phyloP scores from a whole-genome alignment of 2,888 invertebrate genomes.

The Cabera pusaria region DNA sequence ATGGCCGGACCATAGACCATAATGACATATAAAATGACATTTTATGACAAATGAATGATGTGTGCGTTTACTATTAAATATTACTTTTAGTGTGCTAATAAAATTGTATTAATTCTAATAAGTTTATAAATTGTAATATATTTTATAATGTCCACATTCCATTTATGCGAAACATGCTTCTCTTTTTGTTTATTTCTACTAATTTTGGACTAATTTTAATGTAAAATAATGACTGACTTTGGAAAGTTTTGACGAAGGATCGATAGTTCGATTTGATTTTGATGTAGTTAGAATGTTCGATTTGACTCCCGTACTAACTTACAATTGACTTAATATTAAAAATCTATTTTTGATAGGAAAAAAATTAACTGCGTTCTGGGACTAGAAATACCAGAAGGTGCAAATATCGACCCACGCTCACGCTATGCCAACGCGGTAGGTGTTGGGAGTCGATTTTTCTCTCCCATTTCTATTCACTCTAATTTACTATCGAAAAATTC shows the following conservation, averaged over 20 bases:
- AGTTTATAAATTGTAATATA: constrained; percentile 75
- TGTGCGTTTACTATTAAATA: constrained; percentile 72
- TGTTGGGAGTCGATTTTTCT: too few relatives aligned
- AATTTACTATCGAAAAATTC: too few relatives aligned
- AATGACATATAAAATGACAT: constrained; percentile 49
- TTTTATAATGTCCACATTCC: constrained; percentile 74
- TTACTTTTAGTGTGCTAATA: constrained; percentile 82
- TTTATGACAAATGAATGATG: constrained; percentile 56
- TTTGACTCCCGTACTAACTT: constrained; percentile 4
- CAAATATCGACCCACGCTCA: too few relatives aligned
- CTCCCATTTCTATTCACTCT: too few relatives aligned
- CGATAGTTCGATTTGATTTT: too few relatives aligned
- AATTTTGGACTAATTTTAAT: constrained; percentile 1
- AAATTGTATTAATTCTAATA: constrained; percentile 76
- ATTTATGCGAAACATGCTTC: constrained; percentile 76
- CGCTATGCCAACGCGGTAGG: too few relatives aligned
- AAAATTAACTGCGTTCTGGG: too few relatives aligned
- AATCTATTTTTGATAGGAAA: too few relatives aligned
- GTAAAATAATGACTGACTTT: constrained; percentile 19
- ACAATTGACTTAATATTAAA: too few relatives aligned
- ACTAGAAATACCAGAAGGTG: too few relatives aligned
- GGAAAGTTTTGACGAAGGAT: constrained; percentile 19
- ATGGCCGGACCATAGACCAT: constrained; percentile 43
- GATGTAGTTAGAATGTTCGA: too few relatives aligned
- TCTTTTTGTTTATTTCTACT: constrained; percentile 36